These are phyloP conservation scores for Mustela lutreola DNA, from an alignment of 2,113 vertebrate species.

Conservation along the genomic window DNA sequence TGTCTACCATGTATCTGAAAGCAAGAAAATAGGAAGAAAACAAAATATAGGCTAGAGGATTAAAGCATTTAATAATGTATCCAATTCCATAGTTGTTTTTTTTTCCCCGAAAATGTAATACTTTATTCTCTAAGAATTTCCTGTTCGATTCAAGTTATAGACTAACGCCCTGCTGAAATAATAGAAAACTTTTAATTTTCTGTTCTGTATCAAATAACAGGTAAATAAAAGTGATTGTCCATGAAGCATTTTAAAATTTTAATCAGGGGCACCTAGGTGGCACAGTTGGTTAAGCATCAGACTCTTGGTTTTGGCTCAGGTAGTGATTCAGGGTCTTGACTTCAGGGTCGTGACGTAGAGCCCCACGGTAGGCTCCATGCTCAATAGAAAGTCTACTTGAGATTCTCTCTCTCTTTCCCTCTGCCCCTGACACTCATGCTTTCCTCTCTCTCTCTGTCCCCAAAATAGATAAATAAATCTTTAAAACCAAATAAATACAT, in stretches of 20 bases:
- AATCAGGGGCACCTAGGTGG: background rate
- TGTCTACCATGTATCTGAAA: background rate
- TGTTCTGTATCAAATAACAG: background rate
- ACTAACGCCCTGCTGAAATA: background rate
- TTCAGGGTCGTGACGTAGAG: fast-evolving
- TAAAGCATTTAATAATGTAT: background rate
- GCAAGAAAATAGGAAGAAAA: background rate
- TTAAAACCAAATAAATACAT: background rate
- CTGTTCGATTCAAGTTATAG: background rate
- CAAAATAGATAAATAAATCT: background rate
- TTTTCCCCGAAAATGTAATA: background rate
- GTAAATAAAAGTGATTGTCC: background rate
- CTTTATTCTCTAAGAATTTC: background rate
- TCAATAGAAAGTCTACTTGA: background rate
- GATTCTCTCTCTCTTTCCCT: background rate
- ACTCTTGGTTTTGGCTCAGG: background rate
- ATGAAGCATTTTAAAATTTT: background rate
- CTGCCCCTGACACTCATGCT: background rate
- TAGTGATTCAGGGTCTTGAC: background rate
- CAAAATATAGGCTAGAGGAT: background rate
- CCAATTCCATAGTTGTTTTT: background rate
- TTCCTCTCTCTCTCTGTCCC: background rate
- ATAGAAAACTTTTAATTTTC: background rate
- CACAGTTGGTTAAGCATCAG: background rate
- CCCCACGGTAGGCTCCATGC: background rate